Conservation (phyloP, 1,140 invertebrate genomes). For the Leptinotarsa lineolata region DNA sequence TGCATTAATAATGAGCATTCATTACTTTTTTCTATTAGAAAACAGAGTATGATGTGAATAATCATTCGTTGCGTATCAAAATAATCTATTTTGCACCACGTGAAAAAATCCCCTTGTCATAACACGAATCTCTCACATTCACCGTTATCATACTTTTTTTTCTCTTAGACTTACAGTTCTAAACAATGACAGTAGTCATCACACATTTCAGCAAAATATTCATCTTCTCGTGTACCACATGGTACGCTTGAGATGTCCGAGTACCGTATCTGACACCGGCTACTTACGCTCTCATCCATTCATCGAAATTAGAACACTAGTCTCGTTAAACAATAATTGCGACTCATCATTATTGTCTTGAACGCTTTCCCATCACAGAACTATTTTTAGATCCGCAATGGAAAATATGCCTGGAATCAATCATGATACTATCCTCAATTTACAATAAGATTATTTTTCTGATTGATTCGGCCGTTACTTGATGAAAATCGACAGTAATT, state of each 20-base stretch:
- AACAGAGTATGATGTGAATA: too few relatives aligned
- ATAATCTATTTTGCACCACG: too few relatives aligned
- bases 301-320: background rate
- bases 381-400: background rate
- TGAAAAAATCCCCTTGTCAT: background rate
- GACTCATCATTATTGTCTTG: background rate
- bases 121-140: background rate
- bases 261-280: background rate
- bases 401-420: background rate
- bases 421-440: too few relatives aligned
- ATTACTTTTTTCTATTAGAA: too few relatives aligned
- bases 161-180: background rate
- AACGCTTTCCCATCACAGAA: background rate
- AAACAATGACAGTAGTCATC: background rate
- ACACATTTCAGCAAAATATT: slow-evolving; percentile 1
- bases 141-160: background rate
- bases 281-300: slow-evolving; percentile 2
- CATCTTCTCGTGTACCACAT: background rate
- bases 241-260: background rate
- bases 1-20: too few relatives aligned
- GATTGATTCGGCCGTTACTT: too few relatives aligned
- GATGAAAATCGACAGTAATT: too few relatives aligned
- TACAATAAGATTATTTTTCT: too few relatives aligned
- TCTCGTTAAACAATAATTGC: background rate
- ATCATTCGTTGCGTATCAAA: too few relatives aligned